Conservation (phyloP, 2,888 invertebrate genomes). For the Leistus spinibarbis region DNA sequence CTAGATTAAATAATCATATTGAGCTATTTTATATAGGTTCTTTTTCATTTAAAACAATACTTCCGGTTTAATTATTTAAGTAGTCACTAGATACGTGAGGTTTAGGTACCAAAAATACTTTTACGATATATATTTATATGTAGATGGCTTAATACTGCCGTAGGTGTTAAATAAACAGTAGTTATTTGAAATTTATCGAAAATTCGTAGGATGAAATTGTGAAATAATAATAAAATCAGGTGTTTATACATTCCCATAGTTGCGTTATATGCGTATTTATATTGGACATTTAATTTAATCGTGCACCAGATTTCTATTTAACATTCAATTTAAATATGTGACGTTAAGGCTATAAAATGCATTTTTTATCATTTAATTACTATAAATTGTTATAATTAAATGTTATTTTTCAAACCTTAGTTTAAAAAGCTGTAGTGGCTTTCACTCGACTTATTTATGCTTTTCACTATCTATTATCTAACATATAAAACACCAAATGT, state of each 20-base stretch:
- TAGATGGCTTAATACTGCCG: neutral
- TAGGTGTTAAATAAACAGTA: neutral
- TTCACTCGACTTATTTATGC: too few species aligned
- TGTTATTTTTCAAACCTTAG: too few species aligned
- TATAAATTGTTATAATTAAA: too few species aligned
- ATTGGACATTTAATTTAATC: neutral
- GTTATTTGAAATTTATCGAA: neutral
- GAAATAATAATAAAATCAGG: neutral
- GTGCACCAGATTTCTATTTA: neutral
- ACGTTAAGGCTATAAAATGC: neutral
- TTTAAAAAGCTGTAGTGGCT: too few species aligned
- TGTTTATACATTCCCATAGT: neutral
- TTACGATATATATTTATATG: neutral
- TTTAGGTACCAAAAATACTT: too few species aligned
- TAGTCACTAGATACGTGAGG: too few species aligned
- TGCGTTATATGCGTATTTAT: neutral
- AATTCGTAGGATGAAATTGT: neutral
- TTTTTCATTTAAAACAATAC: neutral
- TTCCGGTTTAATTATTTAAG: neutral
- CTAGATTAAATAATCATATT: neutral
- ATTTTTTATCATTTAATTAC: too few species aligned
- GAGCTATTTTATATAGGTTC: neutral
- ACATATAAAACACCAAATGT: too few species aligned
- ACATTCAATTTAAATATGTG: neutral
- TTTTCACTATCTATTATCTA: too few species aligned